Conservation (phyloP, 1,140 invertebrate genomes). For the Solenopsis fugax region DNA sequence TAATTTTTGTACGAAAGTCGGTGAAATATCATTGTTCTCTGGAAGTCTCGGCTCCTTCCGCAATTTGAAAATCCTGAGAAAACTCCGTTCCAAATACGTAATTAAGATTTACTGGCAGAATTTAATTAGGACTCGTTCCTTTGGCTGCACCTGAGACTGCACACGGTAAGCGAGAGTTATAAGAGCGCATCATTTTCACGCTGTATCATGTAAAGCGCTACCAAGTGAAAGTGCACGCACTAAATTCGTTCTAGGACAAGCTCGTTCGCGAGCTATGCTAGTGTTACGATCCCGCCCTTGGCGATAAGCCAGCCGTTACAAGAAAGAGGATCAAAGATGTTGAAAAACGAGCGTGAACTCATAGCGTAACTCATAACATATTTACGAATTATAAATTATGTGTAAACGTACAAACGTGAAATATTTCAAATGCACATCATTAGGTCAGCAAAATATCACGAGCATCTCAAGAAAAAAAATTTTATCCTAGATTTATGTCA, state of each 20-base stretch:
- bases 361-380: not conserved
- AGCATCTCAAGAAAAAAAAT: not conserved
- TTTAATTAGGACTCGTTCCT: constrained; percentile 44
- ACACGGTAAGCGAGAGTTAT: not conserved
- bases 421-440: not conserved
- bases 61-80: not conserved
- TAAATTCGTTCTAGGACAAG: constrained; percentile 30
- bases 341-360: constrained; percentile 62
- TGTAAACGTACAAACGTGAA: not conserved
- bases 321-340: constrained; percentile 62
- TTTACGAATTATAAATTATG: too few species aligned
- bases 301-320: constrained; percentile 68
- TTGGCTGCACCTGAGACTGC: not conserved
- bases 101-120: not conserved
- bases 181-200: constrained; percentile 39
- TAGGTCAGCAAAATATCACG: not conserved
- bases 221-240: constrained; percentile 65
- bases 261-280: constrained; percentile 13
- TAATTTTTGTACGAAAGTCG: not conserved
- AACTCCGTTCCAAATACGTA: not conserved
- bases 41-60: not conserved
- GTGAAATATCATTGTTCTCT: not conserved
- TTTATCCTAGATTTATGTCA: not conserved
- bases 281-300: constrained; percentile 43
- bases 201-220: constrained; percentile 6